Evolutionary conservation across 2,888 invertebrate genomes (phyloP).

Genomic region (Plebejus argus): DNA sequence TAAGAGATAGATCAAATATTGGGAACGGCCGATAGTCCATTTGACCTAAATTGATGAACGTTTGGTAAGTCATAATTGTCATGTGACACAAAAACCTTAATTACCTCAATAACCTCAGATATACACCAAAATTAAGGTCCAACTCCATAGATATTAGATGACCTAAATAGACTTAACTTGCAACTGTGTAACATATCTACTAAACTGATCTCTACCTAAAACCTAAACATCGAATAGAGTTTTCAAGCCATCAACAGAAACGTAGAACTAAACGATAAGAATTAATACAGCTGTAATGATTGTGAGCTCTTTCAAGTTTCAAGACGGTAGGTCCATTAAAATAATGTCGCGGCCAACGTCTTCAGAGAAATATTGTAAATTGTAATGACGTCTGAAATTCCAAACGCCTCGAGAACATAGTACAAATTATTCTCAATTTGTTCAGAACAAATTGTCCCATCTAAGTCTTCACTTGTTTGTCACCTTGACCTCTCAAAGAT

Average conservation of each 20-base stretch:
- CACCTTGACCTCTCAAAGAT: neutral
- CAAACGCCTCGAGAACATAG: neutral
- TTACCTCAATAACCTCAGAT: neutral
- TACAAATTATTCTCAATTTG: neutral
- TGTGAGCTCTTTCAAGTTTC: neutral
- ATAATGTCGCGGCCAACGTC: conserved; percentile 5
- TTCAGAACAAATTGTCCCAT: neutral
- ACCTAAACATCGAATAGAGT: too few species aligned
- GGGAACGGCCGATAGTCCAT: too few species aligned
- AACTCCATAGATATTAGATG: too few species aligned
- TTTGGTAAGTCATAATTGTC: neutral
- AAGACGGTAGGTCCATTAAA: neutral
- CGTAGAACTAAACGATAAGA: neutral
- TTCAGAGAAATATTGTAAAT: conserved; percentile 10
- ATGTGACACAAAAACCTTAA: neutral
- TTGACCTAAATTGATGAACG: neutral
- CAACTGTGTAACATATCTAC: too few species aligned
- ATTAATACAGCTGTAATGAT: neutral
- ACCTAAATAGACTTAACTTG: too few species aligned
- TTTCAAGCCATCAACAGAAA: neutral
- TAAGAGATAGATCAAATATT: too few species aligned
- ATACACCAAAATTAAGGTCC: neutral
- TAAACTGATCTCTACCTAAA: too few species aligned
- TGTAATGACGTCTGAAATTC: conserved; percentile 14
- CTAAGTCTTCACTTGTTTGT: neutral